phyloP scores from a whole-genome alignment of 2,113 vertebrate genomes.

The Ranitomeya variabilis region DNA sequence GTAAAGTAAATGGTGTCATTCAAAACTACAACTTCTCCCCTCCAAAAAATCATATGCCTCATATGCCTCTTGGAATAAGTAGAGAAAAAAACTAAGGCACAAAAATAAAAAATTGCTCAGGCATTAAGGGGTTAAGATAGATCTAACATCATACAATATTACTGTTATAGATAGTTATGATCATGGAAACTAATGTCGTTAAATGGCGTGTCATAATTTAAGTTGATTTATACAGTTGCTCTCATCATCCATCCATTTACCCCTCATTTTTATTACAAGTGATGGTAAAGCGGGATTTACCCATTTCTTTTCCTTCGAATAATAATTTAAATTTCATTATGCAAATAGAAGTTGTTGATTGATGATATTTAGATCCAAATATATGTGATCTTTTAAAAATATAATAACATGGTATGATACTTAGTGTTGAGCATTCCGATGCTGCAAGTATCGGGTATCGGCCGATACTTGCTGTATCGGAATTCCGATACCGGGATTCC shows the following conservation, averaged over 20 bases:
- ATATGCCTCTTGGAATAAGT: no score
- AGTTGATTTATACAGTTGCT: background rate
- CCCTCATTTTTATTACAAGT: background rate
- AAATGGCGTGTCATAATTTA: background rate
- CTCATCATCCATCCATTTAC: background rate
- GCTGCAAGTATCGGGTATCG: no score
- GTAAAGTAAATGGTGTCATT: no score
- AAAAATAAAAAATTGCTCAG: no score
- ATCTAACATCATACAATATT: background rate
- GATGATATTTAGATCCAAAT: conserved; percentile 16
- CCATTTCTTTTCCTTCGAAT: background rate
- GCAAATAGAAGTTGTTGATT: background rate
- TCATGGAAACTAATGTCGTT: background rate
- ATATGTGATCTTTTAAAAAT: background rate
- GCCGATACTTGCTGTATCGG: no score
- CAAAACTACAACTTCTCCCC: no score
- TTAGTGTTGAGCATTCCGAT: no score
- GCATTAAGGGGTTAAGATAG: background rate
- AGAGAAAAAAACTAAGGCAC: no score
- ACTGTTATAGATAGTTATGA: background rate
- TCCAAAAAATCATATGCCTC: no score
- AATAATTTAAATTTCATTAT: conserved; percentile 11
- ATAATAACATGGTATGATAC: conserved; percentile 9
- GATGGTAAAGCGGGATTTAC: background rate
- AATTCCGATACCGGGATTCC: no score